A percentile compares a stretch with the other conserved stretches of the same genome.
These are phyloP conservation scores for Sphyrna mokarran DNA, from an alignment of 2,113 vertebrate species.

Conservation along the genomic window DNA sequence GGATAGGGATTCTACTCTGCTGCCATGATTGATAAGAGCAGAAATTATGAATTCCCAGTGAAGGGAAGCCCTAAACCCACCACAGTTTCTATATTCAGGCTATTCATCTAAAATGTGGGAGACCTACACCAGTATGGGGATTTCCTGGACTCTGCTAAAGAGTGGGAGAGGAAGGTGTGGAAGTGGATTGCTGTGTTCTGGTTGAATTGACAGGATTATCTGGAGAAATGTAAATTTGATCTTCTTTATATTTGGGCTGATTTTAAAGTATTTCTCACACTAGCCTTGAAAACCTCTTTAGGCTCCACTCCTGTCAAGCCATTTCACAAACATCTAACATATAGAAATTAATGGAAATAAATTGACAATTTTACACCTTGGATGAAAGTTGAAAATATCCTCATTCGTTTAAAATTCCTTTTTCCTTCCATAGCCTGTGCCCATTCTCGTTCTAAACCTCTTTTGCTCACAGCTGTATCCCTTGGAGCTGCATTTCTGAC, in stretches of 20 bases:
- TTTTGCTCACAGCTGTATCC: no score
- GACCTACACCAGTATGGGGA: background rate
- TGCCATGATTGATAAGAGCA: background rate
- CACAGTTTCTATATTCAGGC: background rate
- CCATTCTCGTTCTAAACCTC: background rate
- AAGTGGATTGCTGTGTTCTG: no score
- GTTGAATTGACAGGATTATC: no score
- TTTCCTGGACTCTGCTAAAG: background rate
- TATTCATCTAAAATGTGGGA: background rate
- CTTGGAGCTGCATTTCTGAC: no score
- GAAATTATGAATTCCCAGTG: background rate
- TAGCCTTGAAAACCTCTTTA: background rate
- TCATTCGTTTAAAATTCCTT: background rate
- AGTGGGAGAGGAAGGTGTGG: background rate
- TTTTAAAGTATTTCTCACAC: background rate
- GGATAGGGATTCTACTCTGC: background rate
- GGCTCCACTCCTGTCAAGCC: background rate
- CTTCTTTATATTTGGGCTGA: no score
- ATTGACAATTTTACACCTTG: background rate
- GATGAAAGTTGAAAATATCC: background rate
- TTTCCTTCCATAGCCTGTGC: no score
- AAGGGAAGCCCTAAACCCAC: no score
- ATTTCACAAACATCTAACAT: background rate
- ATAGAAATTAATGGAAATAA: background rate
- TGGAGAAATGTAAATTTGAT: no score